Percentiles rank a stretch among this genome's conserved stretches.
Evolutionary conservation across 1,140 invertebrate species (phyloP).

Genomic region (Acyrthosiphon pisum): DNA sequence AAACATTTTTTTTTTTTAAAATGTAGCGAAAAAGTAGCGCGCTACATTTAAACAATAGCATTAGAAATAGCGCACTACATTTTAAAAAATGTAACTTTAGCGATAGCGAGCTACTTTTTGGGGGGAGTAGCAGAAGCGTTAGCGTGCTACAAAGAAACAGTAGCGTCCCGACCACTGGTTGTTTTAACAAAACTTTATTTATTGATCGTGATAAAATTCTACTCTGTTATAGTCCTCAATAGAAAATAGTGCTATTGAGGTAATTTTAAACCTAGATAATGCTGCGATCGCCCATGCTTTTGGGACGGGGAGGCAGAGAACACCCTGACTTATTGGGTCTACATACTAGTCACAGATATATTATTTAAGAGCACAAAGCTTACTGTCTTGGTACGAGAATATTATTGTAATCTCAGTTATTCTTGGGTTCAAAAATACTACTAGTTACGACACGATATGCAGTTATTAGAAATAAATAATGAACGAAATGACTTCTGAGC

Average conservation of each 20-base stretch:
- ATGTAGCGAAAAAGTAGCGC: too few relatives aligned
- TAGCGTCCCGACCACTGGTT: too few relatives aligned
- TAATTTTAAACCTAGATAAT: neutral
- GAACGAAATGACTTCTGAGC: neutral
- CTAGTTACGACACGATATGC: neutral
- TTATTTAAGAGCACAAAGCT: neutral
- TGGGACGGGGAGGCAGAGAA: too few relatives aligned
- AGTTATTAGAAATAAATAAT: slow-evolving; percentile 5
- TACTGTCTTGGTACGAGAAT: neutral
- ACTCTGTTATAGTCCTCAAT: too few relatives aligned
- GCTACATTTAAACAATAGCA: too few relatives aligned
- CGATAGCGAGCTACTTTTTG: too few relatives aligned
- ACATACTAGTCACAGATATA: neutral
- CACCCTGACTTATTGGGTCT: neutral
- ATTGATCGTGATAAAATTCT: neutral
- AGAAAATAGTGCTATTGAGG: too few relatives aligned
- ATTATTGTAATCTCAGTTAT: neutral
- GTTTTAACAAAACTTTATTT: neutral
- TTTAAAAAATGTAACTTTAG: too few relatives aligned
- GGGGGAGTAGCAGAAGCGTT: too few relatives aligned
- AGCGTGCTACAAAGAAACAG: too few relatives aligned
- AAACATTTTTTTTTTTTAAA: too few relatives aligned
- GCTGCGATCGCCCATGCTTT: neutral
- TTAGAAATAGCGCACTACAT: too few relatives aligned
- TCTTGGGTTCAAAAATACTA: neutral